Conservation (phyloP, 2,113 vertebrate species). For the Pseudopipra pipra region DNA sequence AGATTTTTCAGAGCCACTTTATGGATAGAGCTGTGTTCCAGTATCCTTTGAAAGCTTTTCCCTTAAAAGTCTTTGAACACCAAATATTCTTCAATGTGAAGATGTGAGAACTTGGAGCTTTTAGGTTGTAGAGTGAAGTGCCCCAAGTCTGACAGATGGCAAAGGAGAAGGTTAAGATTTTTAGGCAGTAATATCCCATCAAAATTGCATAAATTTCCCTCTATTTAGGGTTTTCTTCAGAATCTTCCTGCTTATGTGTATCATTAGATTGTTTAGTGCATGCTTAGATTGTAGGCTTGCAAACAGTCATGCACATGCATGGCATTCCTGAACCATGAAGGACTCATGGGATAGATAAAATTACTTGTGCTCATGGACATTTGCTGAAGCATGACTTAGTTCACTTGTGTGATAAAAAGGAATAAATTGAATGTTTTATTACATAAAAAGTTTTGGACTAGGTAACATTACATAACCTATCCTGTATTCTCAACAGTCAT, state of each 20-base stretch:
- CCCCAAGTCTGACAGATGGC: background rate
- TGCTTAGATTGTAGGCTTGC: background rate
- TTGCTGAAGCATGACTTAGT: background rate
- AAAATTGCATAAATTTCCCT: background rate
- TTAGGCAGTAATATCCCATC: background rate
- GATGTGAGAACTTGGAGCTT: background rate
- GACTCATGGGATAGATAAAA: background rate
- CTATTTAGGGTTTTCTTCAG: background rate
- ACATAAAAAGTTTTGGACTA: background rate
- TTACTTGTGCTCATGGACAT: background rate
- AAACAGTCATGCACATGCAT: background rate
- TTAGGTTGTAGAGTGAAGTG: background rate
- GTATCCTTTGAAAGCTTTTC: background rate
- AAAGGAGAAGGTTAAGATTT: background rate
- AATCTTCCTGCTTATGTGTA: background rate
- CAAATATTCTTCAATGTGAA: background rate
- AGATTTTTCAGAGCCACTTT: background rate
- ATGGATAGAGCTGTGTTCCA: background rate
- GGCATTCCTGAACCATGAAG: slow-evolving; percentile 7
- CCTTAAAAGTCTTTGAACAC: background rate
- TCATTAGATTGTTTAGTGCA: background rate
- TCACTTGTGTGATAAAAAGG: slow-evolving; percentile 1
- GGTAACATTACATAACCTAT: background rate
- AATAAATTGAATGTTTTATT: slow-evolving; percentile 7
- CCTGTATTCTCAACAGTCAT: background rate